Evolutionary conservation across 1,140 invertebrate species (phyloP).

Genomic region (Papilio aristodemus): DNA sequence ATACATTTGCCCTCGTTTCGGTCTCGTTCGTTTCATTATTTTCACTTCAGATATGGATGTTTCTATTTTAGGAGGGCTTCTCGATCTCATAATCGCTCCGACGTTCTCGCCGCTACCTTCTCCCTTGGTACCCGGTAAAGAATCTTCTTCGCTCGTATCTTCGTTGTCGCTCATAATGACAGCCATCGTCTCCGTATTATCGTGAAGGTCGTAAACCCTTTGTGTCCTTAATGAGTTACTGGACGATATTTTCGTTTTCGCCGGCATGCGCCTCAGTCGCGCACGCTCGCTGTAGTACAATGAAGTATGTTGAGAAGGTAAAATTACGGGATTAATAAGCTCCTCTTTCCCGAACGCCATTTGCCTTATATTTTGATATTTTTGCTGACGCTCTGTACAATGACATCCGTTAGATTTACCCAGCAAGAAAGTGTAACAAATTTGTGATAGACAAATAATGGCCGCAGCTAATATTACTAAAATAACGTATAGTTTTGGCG

Average conservation of each 20-base stretch:
- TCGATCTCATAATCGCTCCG: conserved; percentile 35
- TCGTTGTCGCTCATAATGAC: conserved; percentile 63
- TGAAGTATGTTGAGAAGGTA: conserved; percentile 50
- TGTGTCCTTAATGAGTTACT: conserved; percentile 51
- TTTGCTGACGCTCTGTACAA: conserved; percentile 43
- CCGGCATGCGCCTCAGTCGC: conserved; percentile 31
- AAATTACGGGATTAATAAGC: conserved; percentile 54
- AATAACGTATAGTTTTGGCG: conserved; percentile 49
- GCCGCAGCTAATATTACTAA: conserved; percentile 52
- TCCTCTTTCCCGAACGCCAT: conserved; percentile 57
- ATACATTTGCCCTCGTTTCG: conserved; percentile 42
- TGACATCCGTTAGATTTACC: conserved; percentile 48
- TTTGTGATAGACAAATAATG: conserved; percentile 58
- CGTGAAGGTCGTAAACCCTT: conserved; percentile 64
- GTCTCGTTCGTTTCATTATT: conserved; percentile 39
- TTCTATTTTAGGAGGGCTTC: conserved; percentile 66
- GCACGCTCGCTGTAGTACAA: conserved; percentile 47
- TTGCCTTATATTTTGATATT: conserved; percentile 38
- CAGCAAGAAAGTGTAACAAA: conserved; percentile 58
- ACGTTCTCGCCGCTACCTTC: conserved; percentile 34
- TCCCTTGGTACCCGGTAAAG: conserved; percentile 32
- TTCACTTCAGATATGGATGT: conserved; percentile 60
- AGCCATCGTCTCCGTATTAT: conserved; percentile 62
- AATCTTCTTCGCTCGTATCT: conserved; percentile 38
- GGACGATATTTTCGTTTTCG: conserved; percentile 50